Conservation (phyloP, 2,888 invertebrate species). For the Iselma pallidipennis region DNA sequence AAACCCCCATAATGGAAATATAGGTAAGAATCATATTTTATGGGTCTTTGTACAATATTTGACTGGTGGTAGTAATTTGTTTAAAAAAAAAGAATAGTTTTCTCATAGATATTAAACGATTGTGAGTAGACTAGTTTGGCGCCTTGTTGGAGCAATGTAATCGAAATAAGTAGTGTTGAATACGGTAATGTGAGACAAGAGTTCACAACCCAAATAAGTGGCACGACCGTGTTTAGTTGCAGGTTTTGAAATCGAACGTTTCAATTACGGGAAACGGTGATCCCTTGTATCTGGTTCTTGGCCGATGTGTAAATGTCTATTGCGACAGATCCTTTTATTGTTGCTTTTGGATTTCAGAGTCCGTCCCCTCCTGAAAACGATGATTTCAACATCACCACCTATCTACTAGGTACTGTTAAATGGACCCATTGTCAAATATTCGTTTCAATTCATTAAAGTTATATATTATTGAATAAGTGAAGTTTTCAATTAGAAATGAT, state of each 20-base stretch:
- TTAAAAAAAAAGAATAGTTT: no score
- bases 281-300: slow-evolving; percentile 22
- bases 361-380: neutral
- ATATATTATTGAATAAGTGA: neutral
- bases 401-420: neutral
- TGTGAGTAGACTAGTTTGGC: no score
- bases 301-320: slow-evolving; percentile 24
- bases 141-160: no score
- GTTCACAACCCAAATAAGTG: slow-evolving; percentile 12
- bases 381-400: neutral
- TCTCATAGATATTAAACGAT: no score
- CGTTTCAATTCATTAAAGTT: neutral
- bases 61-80: no score
- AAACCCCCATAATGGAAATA: no score
- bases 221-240: slow-evolving; percentile 16
- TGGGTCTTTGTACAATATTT: no score
- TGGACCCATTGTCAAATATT: neutral
- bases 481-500: slow-evolving; percentile 11
- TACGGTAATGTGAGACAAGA: slow-evolving; percentile 11
- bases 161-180: neutral
- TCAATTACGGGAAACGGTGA: slow-evolving; percentile 33
- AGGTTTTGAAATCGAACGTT: slow-evolving; percentile 33
- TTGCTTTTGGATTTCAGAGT: slow-evolving; percentile 9
- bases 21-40: no score
- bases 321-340: slow-evolving; percentile 33